Percentiles rank a stretch among this genome's conserved stretches.
These are phyloP conservation scores for Oligia fasciuncula DNA, from an alignment of 2,888 invertebrate species.

Conservation along the genomic window DNA sequence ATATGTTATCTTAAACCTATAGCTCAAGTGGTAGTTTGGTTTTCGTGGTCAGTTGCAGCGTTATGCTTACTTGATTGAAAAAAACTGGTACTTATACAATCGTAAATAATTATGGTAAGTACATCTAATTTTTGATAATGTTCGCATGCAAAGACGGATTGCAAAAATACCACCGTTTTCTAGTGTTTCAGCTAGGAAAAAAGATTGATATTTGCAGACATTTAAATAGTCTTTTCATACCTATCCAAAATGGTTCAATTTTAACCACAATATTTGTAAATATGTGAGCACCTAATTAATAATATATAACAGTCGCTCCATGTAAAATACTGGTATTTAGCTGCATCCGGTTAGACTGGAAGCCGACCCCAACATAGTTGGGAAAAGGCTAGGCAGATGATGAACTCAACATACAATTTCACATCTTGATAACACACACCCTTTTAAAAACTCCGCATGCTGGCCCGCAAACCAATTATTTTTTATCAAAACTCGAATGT, in stretches of 20 bases:
- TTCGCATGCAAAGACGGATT: background rate
- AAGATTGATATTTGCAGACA: background rate
- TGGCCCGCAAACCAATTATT: conserved; percentile 41
- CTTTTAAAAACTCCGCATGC: background rate
- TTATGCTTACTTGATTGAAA: too few species aligned
- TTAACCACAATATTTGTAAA: too few species aligned
- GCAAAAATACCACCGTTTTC: background rate
- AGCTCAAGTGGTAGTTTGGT: background rate
- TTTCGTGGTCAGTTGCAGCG: background rate
- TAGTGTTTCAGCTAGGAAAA: background rate
- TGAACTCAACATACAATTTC: background rate
- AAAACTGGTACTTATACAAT: too few species aligned
- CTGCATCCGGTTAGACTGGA: too few species aligned
- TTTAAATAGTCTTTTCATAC: too few species aligned
- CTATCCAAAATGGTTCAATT: too few species aligned
- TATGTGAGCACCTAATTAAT: too few species aligned
- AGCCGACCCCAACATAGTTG: too few species aligned
- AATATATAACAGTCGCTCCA: too few species aligned
- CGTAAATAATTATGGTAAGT: too few species aligned
- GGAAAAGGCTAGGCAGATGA: too few species aligned
- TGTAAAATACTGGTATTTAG: too few species aligned
- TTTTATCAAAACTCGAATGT: conserved; percentile 34
- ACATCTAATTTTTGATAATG: background rate
- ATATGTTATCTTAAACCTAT: background rate
- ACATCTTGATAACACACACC: background rate